A percentile compares a stretch with the other conserved stretches of the same genome.
Evolutionary conservation across 2,113 vertebrate species (phyloP).

Genomic region (Tragulus kanchil): DNA sequence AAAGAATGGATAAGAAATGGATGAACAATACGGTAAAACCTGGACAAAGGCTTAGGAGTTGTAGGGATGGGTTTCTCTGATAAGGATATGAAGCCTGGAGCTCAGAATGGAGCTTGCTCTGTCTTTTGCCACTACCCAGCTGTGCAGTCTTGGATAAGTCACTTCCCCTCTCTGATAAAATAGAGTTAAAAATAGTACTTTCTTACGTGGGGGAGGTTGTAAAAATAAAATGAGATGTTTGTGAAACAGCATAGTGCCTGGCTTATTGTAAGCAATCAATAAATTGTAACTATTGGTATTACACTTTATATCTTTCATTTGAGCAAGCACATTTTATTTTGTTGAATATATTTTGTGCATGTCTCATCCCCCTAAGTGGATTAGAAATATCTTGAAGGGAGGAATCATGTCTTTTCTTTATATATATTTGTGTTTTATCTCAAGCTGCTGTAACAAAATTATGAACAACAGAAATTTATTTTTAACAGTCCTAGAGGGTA

Average conservation of each 20-base stretch:
- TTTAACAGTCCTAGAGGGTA: neutral
- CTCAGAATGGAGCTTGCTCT: neutral
- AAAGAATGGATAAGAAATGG: neutral
- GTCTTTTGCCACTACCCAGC: neutral
- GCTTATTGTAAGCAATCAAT: constrained; percentile 30
- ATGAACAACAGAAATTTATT: constrained; percentile 17
- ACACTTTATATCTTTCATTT: constrained; percentile 20
- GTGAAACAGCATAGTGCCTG: constrained; percentile 28
- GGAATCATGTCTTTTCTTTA: constrained; percentile 16
- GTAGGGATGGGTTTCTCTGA: neutral
- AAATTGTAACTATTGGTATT: constrained; percentile 9
- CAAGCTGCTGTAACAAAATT: neutral
- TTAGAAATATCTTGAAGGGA: neutral
- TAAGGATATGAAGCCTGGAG: neutral
- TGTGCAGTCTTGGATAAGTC: constrained; percentile 51
- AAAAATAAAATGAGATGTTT: constrained; percentile 50
- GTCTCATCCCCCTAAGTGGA: neutral
- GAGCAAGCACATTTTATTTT: constrained; percentile 13
- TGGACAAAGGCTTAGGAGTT: neutral
- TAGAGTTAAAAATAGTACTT: constrained; percentile 48
- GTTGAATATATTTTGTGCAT: constrained; percentile 13
- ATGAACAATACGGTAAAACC: constrained; percentile 18
- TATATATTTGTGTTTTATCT: neutral
- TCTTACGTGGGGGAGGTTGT: neutral
- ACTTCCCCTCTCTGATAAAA: constrained; percentile 58